Evolutionary conservation across 1,140 invertebrate species (phyloP), one percentile per base, ranked within the genome.

Genomic region (Acromyrmex heyeri): DNA sequence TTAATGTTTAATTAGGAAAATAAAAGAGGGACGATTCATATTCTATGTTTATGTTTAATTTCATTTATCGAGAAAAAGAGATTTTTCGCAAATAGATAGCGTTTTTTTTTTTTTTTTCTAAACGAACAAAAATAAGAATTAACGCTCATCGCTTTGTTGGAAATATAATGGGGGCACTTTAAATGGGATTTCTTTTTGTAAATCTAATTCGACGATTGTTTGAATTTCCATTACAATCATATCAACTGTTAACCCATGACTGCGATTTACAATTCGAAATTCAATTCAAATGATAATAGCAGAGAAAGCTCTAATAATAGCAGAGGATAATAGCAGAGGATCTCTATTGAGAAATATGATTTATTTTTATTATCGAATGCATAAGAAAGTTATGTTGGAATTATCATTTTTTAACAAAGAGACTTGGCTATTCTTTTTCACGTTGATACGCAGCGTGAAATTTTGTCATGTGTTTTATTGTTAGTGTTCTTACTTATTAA

Each of bases 241-340:
- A 72, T 59, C 67, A 34, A 48, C 55, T n/a, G 79, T 82, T 73
- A 73, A 73, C 61, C 53, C 79, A 82, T 38, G 78, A 82, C 1
- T 72, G 14, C 5, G 10, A 57, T 16, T 0, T 5, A 27, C 21
- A 18, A 38, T 18, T 62, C 27, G 27, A 73, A 72, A 72, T 70
- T 59, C 21, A 14, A 24, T 69, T 24, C n/a, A n/a, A 30, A 57
- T 44, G 7, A 55, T 81, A 44, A 69, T 27, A 34, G 55, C 21
- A 44, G 48, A 2, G 64, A 27, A 34, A 69, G 14, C 0, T 73
- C n/a, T n/a, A n/a, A 55, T 81, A 44, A 69, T 27, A 34, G 55
- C 21, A 44, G 48, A 2, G 64, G 7, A 55, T 81, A 44, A 69
- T 27, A 34, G 55, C 21, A 44, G 48, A 2, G 7, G 4, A 82